Base-by-base conservation (phyloP, 2,888 invertebrate species). In the Odontothrips loti region DNA sequence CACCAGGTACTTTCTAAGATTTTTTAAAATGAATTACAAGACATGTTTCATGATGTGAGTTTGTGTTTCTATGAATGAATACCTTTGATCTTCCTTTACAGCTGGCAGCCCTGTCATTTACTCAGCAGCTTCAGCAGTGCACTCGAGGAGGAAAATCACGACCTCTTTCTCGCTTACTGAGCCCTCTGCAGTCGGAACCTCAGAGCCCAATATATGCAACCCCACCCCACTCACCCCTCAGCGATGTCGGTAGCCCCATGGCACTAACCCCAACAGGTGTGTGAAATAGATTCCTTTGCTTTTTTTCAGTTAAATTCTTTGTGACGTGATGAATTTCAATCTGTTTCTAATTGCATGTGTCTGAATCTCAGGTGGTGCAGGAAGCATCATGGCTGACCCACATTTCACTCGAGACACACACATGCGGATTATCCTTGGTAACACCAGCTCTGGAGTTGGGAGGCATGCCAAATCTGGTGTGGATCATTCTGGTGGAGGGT, bases 361-460 rank as follows among this genome's bases (percentile, higher is more conserved):
- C 58, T 58, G n/a, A 1, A 58, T 58, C 48, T 27, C 81, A 58
- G 34, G n/a, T 86, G 86, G 58, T 47, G 80, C 82, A 48, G 82
- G 80, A 12, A 75, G 79, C 10, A 63, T 75, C 75, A 15, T 48
- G 63, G 43, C 94, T 0, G 95, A 95, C 87, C 93, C 93, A 58
- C 95, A 95, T 86, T 95, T 95, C 89, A 94, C 94, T 81, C 89
- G 96, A n/a, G 96, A 96, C 86, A 95, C 96, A 0, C 96, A 96
- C 85, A 96, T 96, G 96, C 90, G 95, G 83, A 96, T 96, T 84
- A 96, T 96, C 84, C 88, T 96, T 83, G 94, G 94, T 0, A 90
- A 88, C 82, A 88, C 85, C 79, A 87, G 87, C 8, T 87, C 87
- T 9, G 87, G 87, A 29, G 87, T 87, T 63, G 87, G 87, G 68